phyloP scores from a whole-genome alignment of 2,888 invertebrate species.

The Apotomis turbidana region DNA sequence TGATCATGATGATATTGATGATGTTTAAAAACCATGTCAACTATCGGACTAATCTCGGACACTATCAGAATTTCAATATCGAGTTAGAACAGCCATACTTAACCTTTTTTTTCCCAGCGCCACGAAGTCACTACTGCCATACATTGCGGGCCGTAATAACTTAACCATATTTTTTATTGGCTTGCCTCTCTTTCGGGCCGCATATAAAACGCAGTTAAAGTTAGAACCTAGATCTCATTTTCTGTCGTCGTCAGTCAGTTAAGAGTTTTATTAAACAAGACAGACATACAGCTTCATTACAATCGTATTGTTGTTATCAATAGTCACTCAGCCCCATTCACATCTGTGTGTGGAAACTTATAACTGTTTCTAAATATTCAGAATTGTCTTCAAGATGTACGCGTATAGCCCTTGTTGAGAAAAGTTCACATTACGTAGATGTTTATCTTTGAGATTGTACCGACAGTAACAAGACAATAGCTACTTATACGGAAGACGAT shows the following conservation, averaged over 20 bases:
- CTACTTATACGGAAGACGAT: conserved; percentile 21
- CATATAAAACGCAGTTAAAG: too few relatives aligned
- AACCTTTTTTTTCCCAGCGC: too few relatives aligned
- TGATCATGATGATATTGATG: background rate
- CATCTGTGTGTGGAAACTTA: background rate
- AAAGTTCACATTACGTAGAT: conserved; percentile 4
- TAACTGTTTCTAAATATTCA: conserved; percentile 18
- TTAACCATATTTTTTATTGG: too few relatives aligned
- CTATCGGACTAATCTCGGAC: too few relatives aligned
- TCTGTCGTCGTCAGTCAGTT: too few relatives aligned
- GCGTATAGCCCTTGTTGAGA: background rate
- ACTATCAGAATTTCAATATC: too few relatives aligned
- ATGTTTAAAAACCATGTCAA: too few relatives aligned
- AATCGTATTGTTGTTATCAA: conserved; percentile 32
- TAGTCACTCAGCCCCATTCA: conserved; percentile 25
- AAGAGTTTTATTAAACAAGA: background rate
- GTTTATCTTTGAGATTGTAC: conserved; percentile 12
- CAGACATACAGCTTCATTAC: conserved; percentile 14
- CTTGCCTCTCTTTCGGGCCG: too few relatives aligned
- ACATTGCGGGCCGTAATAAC: too few relatives aligned
- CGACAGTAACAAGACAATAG: conserved; percentile 2
- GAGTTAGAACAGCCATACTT: too few relatives aligned
- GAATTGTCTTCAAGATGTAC: background rate
- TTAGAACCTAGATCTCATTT: too few relatives aligned
- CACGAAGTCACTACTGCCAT: too few relatives aligned